Conservation (phyloP, 1,140 invertebrate genomes). For the Aporrectodea caliginosa region DNA sequence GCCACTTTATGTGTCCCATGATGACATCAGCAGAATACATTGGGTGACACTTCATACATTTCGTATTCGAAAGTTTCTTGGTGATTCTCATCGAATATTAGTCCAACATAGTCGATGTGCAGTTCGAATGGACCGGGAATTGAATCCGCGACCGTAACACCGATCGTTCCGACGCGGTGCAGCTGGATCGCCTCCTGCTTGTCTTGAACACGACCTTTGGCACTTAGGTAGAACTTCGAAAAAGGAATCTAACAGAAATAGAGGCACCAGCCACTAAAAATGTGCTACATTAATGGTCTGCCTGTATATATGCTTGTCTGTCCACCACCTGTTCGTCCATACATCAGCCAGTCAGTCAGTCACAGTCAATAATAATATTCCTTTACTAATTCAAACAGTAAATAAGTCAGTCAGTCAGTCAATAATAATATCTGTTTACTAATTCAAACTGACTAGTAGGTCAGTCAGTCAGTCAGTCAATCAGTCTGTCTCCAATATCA, state of each 20-base stretch:
- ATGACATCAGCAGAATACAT: not conserved
- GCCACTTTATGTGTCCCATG: no score
- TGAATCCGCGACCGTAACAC: conserved; percentile 75
- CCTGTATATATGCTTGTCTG: no score
- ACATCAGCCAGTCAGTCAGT: no score
- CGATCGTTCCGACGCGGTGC: conserved; percentile 66
- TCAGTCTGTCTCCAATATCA: not conserved
- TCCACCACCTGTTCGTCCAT: no score
- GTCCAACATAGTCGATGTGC: conserved; percentile 89
- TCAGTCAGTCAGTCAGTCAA: no score
- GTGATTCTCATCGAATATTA: conserved; percentile 71
- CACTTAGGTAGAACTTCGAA: conserved; percentile 81
- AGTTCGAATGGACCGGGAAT: conserved; percentile 75
- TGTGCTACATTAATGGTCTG: no score
- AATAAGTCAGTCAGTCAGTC: no score
- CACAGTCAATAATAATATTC: no score
- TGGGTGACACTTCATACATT: conserved; percentile 62
- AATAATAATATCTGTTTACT: not conserved
- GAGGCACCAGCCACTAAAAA: no score
- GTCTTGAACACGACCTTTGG: conserved; percentile 84
- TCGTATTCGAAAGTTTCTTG: conserved; percentile 86
- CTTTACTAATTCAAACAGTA: no score
- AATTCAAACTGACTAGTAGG: not conserved
- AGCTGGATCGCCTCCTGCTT: conserved; percentile 64
- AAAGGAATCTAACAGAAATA: conserved; percentile 82